Evolutionary conservation across 2,888 invertebrate genomes (phyloP).

Genomic region (Lacanobia wlatinum): DNA sequence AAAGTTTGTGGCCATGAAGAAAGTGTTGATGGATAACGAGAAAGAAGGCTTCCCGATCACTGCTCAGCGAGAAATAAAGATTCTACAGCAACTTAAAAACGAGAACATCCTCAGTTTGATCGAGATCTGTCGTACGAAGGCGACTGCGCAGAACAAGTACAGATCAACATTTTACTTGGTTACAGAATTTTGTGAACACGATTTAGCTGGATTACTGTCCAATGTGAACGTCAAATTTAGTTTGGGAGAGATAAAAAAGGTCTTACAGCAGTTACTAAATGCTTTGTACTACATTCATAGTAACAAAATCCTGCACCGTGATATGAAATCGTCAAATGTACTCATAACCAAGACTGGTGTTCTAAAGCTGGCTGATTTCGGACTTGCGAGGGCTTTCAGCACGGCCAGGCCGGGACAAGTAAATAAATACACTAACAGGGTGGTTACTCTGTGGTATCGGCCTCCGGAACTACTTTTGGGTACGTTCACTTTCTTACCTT

Average conservation of each 20-base stretch:
- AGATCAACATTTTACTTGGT: conserved; percentile 98
- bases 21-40: conserved; percentile 99
- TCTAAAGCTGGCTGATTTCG: conserved; percentile 99
- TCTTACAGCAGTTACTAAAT: conserved; percentile 92
- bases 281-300: conserved; percentile 99
- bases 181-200: conserved; percentile 99
- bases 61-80: conserved; percentile 98
- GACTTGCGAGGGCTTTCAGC: conserved; percentile 98
- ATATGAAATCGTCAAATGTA: conserved; percentile 99
- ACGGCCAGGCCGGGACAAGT: conserved; percentile 95
- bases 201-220: conserved; percentile 98
- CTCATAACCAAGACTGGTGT: conserved; percentile 98
- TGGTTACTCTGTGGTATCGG: conserved; percentile 98
- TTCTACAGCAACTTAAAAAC: conserved; percentile 98
- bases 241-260: conserved; percentile 99
- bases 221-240: conserved; percentile 99
- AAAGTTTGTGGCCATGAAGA: conserved; percentile 99
- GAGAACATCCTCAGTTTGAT: conserved; percentile 99
- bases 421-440: conserved; percentile 98
- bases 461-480: conserved; percentile 91
- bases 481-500: conserved; percentile 59
- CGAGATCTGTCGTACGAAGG: conserved; percentile 98
- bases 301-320: conserved; percentile 98
- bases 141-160: conserved; percentile 94
- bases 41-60: conserved; percentile 99